phyloP scores from a whole-genome alignment of 2,797 vertebrate genomes.

The Eospalax fontanierii region DNA sequence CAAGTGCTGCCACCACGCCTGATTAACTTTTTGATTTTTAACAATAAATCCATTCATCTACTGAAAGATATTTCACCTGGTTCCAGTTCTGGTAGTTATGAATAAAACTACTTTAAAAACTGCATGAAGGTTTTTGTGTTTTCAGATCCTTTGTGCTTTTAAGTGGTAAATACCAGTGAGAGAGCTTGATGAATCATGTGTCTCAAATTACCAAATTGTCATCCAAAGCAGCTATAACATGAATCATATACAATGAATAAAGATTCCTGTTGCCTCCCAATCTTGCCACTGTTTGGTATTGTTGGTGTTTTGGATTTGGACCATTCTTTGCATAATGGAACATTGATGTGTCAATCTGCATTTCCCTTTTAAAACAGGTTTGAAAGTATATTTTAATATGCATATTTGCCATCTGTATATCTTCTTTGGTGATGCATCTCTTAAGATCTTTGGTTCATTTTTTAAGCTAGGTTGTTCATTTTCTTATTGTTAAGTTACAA shows the following conservation, averaged over 20 bases:
- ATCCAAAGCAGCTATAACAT: background rate
- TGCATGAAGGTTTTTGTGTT: background rate
- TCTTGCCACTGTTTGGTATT: background rate
- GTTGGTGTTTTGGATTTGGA: background rate
- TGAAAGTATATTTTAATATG: background rate
- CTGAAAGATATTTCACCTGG: background rate
- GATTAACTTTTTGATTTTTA: background rate
- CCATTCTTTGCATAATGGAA: background rate
- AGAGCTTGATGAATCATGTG: background rate
- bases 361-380: background rate
- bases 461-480: background rate
- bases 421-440: background rate
- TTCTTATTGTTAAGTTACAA: slow-evolving; percentile 3
- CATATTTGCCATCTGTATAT: background rate
- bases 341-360: background rate
- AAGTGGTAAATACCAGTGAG: background rate
- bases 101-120: background rate
- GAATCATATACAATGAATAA: background rate
- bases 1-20: too few relatives aligned
- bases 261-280: background rate
- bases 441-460: background rate
- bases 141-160: background rate
- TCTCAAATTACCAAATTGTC: background rate
- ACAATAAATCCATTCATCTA: background rate
- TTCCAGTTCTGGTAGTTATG: background rate